phyloP scores from a whole-genome alignment of 2,797 vertebrate species.

The Rhinoraja longicauda region DNA sequence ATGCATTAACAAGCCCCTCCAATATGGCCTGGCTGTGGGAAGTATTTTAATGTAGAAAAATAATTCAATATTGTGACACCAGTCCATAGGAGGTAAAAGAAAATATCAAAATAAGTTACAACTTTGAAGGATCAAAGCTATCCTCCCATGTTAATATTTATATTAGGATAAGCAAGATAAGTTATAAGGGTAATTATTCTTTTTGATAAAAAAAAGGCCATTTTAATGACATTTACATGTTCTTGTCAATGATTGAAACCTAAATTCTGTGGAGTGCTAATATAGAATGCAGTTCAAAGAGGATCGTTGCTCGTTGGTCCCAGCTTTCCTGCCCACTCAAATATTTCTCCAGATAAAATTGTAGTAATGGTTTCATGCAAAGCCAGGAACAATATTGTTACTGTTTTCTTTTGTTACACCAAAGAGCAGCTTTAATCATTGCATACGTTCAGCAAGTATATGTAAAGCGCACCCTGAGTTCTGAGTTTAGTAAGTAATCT shows the following conservation, averaged over 20 bases:
- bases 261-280: neutral
- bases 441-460: neutral
- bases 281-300: slow-evolving; percentile 4
- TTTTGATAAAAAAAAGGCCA: slow-evolving; percentile 27
- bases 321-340: neutral
- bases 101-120: neutral
- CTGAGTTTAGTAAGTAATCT: neutral
- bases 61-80: neutral
- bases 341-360: slow-evolving; percentile 17
- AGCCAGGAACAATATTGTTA: slow-evolving; percentile 31
- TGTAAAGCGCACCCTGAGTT: neutral
- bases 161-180: slow-evolving; percentile 33
- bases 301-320: neutral
- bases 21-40: neutral
- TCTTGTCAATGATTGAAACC: slow-evolving; percentile 13
- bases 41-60: neutral
- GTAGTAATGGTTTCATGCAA: slow-evolving; percentile 6
- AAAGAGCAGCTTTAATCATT: neutral
- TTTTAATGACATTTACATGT: slow-evolving; percentile 15
- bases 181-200: neutral
- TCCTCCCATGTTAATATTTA: slow-evolving; percentile 1
- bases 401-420: neutral
- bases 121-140: slow-evolving; percentile 11
- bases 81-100: neutral
- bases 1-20: neutral